Base-by-base conservation (phyloP, 2,888 invertebrate genomes). In the Ophion costatus region DNA sequence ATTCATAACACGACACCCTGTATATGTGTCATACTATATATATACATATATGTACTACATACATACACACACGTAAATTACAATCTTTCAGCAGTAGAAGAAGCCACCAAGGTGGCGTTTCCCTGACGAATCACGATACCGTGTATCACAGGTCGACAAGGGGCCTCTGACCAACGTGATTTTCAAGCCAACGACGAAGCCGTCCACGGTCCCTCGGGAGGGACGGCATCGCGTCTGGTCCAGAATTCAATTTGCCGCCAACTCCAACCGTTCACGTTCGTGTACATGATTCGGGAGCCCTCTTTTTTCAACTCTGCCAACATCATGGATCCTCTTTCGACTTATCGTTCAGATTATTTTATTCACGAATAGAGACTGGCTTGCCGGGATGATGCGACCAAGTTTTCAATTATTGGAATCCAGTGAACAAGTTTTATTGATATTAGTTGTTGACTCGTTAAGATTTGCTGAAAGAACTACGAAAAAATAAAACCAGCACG, bases 61-160 rank as follows among this genome's bases (percentile, higher is more conserved):
- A 29, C 29, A 24, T 24, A 42, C 14, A 63, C 14, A 61, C 22
- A 77, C n/a, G 64, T 17, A 63, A 81, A 76, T 70, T 57, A 64
- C 70, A 70, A 64, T 11, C 24, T 42, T 76, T n/a, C 10, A 17
- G 42, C 64, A 42, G 64, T 56, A 59, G 22, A 57, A 45, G 51
- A 9, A 67, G 38, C 51, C 14, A 67, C 56, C 17, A 77, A 66
- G 7, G 56, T 38, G 45, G 24, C 33, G 24, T 22, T 67, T 45
- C 59, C 64, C 56, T 67, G 71, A 63, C 71, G 88, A 87, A 89
- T 88, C 88, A 88, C 89, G 91, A 91, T 91, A 92, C 70, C 89
- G 24, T 24, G 91, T 91, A 92, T 91, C 91, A 90, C 90, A 89
- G 88, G 87, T 86, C 88, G 87, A 90, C 90, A 33, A 24, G 24